phyloP scores from a whole-genome alignment of 2,113 vertebrate genomes.

The Anthoscopus minutus region DNA sequence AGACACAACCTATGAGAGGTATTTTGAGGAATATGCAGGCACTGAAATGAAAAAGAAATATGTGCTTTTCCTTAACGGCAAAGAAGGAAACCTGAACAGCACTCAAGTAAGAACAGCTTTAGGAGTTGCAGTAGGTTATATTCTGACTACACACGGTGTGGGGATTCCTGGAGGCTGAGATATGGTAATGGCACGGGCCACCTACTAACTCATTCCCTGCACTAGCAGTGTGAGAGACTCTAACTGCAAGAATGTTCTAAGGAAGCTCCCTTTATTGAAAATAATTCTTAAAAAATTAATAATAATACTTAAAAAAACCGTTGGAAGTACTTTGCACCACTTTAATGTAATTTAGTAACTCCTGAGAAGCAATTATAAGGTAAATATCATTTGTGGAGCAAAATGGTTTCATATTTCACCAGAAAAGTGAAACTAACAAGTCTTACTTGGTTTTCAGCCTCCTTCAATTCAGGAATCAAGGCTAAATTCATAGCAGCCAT shows the following conservation, averaged over 20 bases:
- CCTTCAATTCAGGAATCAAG: neutral
- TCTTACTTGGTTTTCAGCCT: neutral
- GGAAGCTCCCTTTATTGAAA: neutral
- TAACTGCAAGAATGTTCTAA: neutral
- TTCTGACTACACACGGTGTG: neutral
- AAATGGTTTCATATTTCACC: neutral
- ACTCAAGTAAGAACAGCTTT: neutral
- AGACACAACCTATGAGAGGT: rapidly evolving
- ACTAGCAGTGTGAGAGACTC: neutral
- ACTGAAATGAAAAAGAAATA: neutral
- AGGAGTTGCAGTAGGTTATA: neutral
- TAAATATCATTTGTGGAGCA: neutral
- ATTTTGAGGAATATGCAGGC: neutral
- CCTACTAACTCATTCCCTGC: neutral
- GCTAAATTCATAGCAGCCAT: neutral
- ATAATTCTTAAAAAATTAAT: neutral
- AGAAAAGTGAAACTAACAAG: neutral
- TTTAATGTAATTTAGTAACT: neutral
- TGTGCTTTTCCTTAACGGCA: neutral
- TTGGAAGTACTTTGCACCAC: neutral
- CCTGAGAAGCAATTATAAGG: neutral
- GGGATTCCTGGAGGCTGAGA: neutral
- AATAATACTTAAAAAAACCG: neutral
- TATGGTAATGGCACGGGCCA: neutral
- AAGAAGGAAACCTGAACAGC: neutral